These are phyloP conservation scores for Cyclophora punctaria DNA, from an alignment of 2,888 invertebrate genomes.

Conservation along the genomic window DNA sequence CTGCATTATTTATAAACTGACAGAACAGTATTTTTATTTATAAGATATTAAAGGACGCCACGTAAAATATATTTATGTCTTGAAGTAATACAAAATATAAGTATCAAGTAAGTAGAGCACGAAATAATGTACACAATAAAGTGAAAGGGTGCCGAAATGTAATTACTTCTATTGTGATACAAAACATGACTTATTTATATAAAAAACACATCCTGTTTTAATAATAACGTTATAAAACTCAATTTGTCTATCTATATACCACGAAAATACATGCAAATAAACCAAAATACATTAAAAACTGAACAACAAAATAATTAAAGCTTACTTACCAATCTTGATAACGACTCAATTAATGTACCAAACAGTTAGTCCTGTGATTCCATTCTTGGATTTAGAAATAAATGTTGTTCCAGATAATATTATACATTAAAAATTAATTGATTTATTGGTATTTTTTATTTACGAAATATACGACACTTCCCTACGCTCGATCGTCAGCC, in stretches of 20 bases:
- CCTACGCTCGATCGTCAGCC: slow-evolving; percentile 59
- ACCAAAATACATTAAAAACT: slow-evolving; percentile 28
- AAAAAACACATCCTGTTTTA: slow-evolving; percentile 1
- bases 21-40: not conserved
- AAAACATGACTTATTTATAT: slow-evolving; percentile 12
- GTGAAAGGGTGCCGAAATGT: slow-evolving; percentile 66
- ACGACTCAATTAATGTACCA: slow-evolving; percentile 36
- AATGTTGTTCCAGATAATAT: not conserved
- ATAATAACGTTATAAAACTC: not conserved
- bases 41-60: slow-evolving; percentile 6
- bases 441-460: slow-evolving; percentile 41
- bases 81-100: slow-evolving; percentile 30
- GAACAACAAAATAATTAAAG: slow-evolving; percentile 24
- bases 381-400: slow-evolving; percentile 28
- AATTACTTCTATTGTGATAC: slow-evolving; percentile 30
- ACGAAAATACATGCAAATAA: slow-evolving; percentile 4
- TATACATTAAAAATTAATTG: slow-evolving; percentile 40
- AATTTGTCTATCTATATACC: not conserved
- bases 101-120: slow-evolving; percentile 67
- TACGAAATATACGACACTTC: slow-evolving; percentile 40
- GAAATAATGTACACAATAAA: slow-evolving; percentile 66
- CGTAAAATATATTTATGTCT: slow-evolving; percentile 11
- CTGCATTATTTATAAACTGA: too few species aligned
- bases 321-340: slow-evolving; percentile 49
- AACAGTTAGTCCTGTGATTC: slow-evolving; percentile 50